Conservation (phyloP, 2,797 vertebrate species). For the Erpetoichthys calabaricus region DNA sequence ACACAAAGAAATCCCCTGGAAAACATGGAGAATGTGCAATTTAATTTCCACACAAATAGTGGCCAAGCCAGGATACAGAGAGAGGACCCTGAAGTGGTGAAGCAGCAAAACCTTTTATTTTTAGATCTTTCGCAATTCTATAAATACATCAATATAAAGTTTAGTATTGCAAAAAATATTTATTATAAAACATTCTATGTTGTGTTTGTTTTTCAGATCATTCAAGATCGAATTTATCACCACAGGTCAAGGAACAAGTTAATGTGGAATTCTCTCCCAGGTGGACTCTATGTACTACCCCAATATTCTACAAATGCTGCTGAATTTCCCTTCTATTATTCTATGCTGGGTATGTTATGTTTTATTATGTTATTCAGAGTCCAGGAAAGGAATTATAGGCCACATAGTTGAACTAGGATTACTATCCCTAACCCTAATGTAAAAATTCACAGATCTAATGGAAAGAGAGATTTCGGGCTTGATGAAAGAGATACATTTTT, state of each 20-base stretch:
- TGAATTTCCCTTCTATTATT: conserved; percentile 59
- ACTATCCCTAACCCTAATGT: background rate
- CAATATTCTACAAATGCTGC: conserved; percentile 51
- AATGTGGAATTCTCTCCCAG: conserved; percentile 58
- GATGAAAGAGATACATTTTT: too few relatives aligned
- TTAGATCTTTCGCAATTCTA: too few relatives aligned
- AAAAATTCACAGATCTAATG: too few relatives aligned
- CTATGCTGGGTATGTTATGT: conserved; percentile 43
- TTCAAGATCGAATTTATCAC: conserved; percentile 51
- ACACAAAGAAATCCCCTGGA: too few relatives aligned
- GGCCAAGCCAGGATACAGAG: too few relatives aligned
- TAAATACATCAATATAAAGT: too few relatives aligned
- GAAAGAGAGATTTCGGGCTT: too few relatives aligned
- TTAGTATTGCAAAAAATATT: too few relatives aligned
- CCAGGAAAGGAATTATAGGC: background rate
- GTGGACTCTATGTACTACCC: conserved; percentile 53
- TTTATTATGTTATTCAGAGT: background rate
- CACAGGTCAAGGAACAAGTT: conserved; percentile 47
- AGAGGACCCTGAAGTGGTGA: too few relatives aligned
- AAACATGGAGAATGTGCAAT: too few relatives aligned
- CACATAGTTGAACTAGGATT: background rate
- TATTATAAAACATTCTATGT: background rate
- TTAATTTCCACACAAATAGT: too few relatives aligned
- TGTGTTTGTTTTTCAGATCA: conserved; percentile 34
- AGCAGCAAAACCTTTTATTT: too few relatives aligned